Evolutionary conservation across 2,797 vertebrate genomes (phyloP), one percentile per base, ranked within the genome.

Genomic region (Mormyrops attenuatus): DNA sequence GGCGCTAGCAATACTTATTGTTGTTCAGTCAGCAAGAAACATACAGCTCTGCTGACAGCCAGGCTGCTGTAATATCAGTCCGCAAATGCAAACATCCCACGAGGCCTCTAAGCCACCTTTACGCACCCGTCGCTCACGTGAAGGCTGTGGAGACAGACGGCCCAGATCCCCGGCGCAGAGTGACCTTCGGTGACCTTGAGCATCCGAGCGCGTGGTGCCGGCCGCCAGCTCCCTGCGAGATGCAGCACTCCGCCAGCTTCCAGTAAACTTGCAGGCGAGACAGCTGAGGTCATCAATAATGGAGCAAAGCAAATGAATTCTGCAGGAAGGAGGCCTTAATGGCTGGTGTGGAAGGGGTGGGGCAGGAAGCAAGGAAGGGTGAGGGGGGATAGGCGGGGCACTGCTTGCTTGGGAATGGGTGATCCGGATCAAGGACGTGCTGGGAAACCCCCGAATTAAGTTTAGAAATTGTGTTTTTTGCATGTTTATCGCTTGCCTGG

Each of bases 251-350:
- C 26, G 55, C 80, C 7, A 7, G 57, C 80, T 89, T 84, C 88
- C 88, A 89, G 88, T 57, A 89, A 89, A 50, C 57, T 26, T 57
- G 17, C 55, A 41, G 38, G 4, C 41, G 22, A 89, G 80, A 89
- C 57, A 60, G 88, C 80, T 89, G 88, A 89, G 55, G 41, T 85
- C 88, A 89, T 89, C 80, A 66, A 89, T 89, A 89, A 89, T 89
- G 80, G 88, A 89, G 26, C 22, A 52, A 55, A 66, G 41, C 55
- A 66, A 60, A 85, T 66, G 44, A 85, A 85, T 85, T 80, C 53
- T 66, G 55, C 88, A 89, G 82, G 80, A 89, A 89, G 57, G 57
- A 66, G 88, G 17, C 53, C 55, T 85, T 89, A 89, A 85, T 85
- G 88, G 88, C 30, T 50, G 7, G 26, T 41, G 15, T 55, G 11